Conservation (phyloP, 1,140 invertebrate species). For the Drosophila pseudoananassae region DNA sequence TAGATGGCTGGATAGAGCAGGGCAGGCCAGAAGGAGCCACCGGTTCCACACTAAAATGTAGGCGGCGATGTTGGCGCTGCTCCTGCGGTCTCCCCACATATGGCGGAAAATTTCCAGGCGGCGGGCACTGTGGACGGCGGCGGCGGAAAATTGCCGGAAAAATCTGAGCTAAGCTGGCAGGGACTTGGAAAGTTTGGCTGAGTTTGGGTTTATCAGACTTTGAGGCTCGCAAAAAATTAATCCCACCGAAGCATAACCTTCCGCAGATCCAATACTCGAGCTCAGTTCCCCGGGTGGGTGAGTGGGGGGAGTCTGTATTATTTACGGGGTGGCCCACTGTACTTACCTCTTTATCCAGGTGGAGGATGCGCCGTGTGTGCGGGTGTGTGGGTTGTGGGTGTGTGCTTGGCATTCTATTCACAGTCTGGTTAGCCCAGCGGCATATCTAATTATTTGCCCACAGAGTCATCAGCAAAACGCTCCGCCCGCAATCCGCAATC, state of each 20-base stretch:
- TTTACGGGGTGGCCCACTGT: slow-evolving; percentile 12
- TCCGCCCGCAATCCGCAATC: slow-evolving; percentile 7
- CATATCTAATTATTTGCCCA: slow-evolving; percentile 60
- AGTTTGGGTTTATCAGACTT: neutral
- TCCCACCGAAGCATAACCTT: neutral
- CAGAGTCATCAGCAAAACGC: slow-evolving; percentile 46
- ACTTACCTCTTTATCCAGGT: slow-evolving; percentile 1
- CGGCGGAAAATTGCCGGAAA: slow-evolving; percentile 6
- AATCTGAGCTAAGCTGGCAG: neutral
- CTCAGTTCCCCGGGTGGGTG: no score
- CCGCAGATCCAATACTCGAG: no score
- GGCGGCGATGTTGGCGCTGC: slow-evolving; percentile 17
- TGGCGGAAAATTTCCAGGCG: slow-evolving; percentile 5
- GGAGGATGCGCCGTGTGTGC: slow-evolving; percentile 6
- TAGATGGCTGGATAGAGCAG: slow-evolving; percentile 3
- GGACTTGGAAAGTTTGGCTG: slow-evolving; percentile 1
- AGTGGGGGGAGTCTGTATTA: neutral
- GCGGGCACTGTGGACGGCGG: neutral
- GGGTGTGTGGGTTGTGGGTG: neutral
- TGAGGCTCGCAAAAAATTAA: neutral
- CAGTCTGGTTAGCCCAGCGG: slow-evolving; percentile 57
- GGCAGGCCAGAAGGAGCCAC: slow-evolving; percentile 4
- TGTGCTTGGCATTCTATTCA: slow-evolving; percentile 49
- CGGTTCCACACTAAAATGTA: slow-evolving; percentile 35
- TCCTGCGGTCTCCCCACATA: slow-evolving; percentile 21